A percentile compares a stretch with the other conserved stretches of the same genome.
Conservation (phyloP, 1,140 invertebrate species). For the Glossosoma conforme region DNA sequence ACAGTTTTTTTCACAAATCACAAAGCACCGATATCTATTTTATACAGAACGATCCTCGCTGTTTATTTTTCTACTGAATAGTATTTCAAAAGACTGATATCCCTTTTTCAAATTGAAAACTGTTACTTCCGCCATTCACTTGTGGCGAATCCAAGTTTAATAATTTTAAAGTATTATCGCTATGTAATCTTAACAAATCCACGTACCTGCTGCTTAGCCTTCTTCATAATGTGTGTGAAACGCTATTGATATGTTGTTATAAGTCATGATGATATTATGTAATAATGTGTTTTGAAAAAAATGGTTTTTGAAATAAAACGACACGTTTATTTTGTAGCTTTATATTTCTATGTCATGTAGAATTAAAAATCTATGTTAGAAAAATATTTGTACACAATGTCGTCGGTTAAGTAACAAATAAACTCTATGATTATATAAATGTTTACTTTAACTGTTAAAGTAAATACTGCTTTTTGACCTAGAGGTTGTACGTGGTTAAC, state of each 20-base stretch:
- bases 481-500: constrained; percentile 1
- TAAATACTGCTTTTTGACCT: constrained; percentile 24
- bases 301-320: constrained; percentile 15
- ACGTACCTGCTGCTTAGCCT: constrained; percentile 20
- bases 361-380: constrained; percentile 25
- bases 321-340: constrained; percentile 24
- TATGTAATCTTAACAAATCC: constrained; percentile 4
- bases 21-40: too few relatives aligned
- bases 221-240: constrained; percentile 14
- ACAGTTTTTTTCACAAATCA: too few relatives aligned
- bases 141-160: too few relatives aligned
- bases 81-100: too few relatives aligned
- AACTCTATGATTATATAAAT: constrained; percentile 25
- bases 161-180: constrained; percentile 2
- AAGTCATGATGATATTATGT: neutral
- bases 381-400: constrained; percentile 26
- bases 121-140: too few relatives aligned
- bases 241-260: neutral
- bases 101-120: too few relatives aligned
- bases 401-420: constrained; percentile 22
- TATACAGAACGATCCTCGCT: too few relatives aligned
- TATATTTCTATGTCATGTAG: constrained; percentile 25
- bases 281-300: constrained; percentile 7
- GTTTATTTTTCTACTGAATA: too few relatives aligned
- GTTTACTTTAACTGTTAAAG: constrained; percentile 12